Evolutionary conservation across 2,888 invertebrate species (phyloP).

Genomic region (Amblyjoppa proteus): DNA sequence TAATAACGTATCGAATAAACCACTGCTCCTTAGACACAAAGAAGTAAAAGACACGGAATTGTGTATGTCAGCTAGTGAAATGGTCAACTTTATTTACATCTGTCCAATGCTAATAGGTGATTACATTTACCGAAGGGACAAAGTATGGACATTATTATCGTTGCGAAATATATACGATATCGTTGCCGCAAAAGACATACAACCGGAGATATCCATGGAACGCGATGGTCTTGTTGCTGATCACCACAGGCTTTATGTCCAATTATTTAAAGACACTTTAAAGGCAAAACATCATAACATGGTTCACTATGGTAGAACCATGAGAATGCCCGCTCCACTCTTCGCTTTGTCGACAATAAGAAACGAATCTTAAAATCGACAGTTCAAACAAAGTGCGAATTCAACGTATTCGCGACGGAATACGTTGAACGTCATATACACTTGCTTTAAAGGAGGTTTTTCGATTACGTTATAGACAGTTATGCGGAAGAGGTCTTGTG

Average conservation of each 20-base stretch:
- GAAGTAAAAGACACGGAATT: constrained; percentile 7
- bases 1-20: constrained; percentile 10
- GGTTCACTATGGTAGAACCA: constrained; percentile 18
- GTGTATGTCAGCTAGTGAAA: constrained; percentile 10
- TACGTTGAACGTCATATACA: not conserved
- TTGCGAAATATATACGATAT: constrained; percentile 28
- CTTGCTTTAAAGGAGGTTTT: not conserved
- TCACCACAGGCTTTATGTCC: constrained; percentile 11
- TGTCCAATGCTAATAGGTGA: constrained; percentile 23
- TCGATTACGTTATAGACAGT: constrained; percentile 9
- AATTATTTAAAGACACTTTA: constrained; percentile 6
- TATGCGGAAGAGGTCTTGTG: not conserved
- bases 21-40: not conserved
- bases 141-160: constrained; percentile 26
- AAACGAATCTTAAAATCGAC: constrained; percentile 23
- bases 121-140: not conserved
- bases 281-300: constrained; percentile 19
- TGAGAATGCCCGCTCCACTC: constrained; percentile 17
- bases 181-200: constrained; percentile 20
- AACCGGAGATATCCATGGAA: constrained; percentile 4
- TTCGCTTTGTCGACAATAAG: not conserved
- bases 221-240: constrained; percentile 3
- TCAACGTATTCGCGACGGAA: constrained; percentile 9
- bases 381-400: constrained; percentile 16
- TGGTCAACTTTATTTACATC: constrained; percentile 2